Base-by-base conservation (phyloP, 2,888 invertebrate species). In the Hybos culiciformis region DNA sequence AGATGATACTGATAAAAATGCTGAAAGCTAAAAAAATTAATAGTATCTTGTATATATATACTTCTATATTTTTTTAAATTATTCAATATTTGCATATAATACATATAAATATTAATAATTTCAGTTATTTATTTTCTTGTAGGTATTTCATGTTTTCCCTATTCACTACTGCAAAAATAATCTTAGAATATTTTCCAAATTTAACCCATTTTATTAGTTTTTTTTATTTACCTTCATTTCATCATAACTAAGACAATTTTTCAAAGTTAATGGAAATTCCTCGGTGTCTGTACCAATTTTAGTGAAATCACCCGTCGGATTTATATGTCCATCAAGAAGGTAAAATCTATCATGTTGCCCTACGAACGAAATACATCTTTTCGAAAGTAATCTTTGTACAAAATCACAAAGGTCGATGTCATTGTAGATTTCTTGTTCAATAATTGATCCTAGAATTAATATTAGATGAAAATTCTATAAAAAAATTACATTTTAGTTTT, bases 1-100 rank as follows among this genome's bases (percentile, higher is more conserved):
- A 0, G 75, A 75, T 37, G 70, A 71, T 34, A 74, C 66, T 5
- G 71, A 70, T 38, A 75, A 58, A 47, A 75, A 59, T 0, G 73
- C 71, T 1, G 74, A 72, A 4, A 64, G 54, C 56, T 59, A 14
- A 29, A 40, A 45, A n/a, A 24, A 7, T 33, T 33, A 33, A 33
- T 7, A 33, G 8, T 33, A n/a, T 24, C 24, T 14, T 6, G n/a
- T 38, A 21, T n/a, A 33, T 33, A 26, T 11, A 26, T 26, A 26
- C 29, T 12, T n/a, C 7, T n/a, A 33, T 14, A n/a, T 14, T 7
- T n/a, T 7, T 15, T 7, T 33, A 33, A 8, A 24, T 8, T 6
- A 24, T 8, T 24, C 6, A 15, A 7, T 7, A 33, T 33, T 33
- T 15, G n/a, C 8, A 33, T 8, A 12, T 26, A 11, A 26, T 26